phyloP scores from a whole-genome alignment of 2,797 vertebrate genomes.

The Nyctibius grandis region DNA sequence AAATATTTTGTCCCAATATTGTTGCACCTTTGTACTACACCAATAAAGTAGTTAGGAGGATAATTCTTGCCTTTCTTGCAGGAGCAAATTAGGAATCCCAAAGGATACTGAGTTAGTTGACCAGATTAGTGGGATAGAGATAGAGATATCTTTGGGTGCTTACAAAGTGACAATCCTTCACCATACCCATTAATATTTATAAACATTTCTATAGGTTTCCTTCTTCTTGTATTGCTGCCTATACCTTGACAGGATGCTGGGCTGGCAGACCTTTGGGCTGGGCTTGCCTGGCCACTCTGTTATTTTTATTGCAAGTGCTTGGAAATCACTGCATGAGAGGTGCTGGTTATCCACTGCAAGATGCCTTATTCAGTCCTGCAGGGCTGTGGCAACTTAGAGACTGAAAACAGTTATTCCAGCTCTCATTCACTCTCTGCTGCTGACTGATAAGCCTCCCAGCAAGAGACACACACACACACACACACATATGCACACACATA shows the following conservation, averaged over 20 bases:
- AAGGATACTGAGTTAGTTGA: neutral
- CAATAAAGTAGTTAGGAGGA: neutral
- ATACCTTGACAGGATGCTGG: neutral
- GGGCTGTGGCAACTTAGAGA: neutral
- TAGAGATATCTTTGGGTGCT: neutral
- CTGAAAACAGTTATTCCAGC: neutral
- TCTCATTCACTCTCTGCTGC: neutral
- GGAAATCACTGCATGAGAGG: neutral
- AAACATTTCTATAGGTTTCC: neutral
- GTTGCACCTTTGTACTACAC: neutral
- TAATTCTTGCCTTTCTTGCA: neutral
- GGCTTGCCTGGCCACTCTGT: neutral
- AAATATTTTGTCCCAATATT: neutral
- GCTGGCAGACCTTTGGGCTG: neutral
- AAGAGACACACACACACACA: neutral
- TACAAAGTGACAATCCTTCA: neutral
- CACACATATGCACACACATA: no score
- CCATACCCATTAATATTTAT: neutral
- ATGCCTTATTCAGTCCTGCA: neutral
- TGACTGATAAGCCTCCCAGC: neutral
- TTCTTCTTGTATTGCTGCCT: neutral
- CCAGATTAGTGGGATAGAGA: neutral
- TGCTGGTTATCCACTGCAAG: neutral
- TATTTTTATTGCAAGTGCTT: neutral
- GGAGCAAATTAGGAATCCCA: neutral